A percentile compares a stretch with the other conserved stretches of the same genome.
Conservation (phyloP, 2,797 vertebrate species). For the Tangara arthus region DNA sequence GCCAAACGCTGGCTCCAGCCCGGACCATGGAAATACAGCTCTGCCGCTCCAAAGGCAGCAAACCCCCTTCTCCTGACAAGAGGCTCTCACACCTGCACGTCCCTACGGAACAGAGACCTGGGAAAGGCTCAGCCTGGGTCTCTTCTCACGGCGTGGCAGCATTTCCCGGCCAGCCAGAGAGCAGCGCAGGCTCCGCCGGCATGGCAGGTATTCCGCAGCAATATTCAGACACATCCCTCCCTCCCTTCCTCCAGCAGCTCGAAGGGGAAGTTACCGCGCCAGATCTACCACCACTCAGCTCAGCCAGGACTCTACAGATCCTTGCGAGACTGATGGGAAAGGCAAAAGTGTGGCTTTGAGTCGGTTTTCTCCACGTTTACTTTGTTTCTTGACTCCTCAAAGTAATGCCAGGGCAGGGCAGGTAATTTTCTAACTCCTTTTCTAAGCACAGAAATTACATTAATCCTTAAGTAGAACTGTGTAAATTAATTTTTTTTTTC, state of each 20-base stretch:
- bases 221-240: background rate
- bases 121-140: background rate
- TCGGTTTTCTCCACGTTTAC: background rate
- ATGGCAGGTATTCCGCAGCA: background rate
- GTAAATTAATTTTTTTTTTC: background rate
- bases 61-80: background rate
- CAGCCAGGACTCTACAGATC: background rate
- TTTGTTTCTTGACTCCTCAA: background rate
- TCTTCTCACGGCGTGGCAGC: background rate
- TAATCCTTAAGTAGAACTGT: background rate
- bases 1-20: background rate
- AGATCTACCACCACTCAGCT: background rate
- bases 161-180: background rate
- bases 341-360: background rate
- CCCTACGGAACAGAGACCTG: background rate
- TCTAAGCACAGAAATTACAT: background rate
- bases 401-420: background rate
- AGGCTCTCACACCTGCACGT: background rate
- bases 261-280: background rate
- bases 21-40: background rate
- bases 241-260: background rate
- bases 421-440: background rate
- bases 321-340: background rate
- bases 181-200: background rate
- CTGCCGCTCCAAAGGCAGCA: fast-evolving